phyloP scores from a whole-genome alignment of 92 coral and sea anemone species.

The Actinernus sp. region DNA sequence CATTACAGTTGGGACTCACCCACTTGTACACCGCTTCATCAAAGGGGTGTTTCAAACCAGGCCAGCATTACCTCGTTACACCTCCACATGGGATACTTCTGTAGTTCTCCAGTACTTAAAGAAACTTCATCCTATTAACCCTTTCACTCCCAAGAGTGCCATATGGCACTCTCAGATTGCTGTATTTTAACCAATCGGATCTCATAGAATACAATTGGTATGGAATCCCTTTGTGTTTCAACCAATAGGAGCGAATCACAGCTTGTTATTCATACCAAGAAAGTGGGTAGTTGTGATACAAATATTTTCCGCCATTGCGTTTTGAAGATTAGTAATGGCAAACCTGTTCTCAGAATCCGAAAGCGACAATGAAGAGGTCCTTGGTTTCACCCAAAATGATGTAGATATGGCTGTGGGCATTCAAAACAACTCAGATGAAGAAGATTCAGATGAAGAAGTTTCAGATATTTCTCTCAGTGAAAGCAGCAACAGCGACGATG shows the following conservation, averaged over 20 bases:
- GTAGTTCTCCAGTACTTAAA: constrained; percentile 1
- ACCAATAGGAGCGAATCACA: constrained; percentile 32
- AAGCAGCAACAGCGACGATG: constrained; percentile 17
- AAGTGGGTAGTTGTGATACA: constrained; percentile 15
- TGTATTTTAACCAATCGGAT: constrained; percentile 62
- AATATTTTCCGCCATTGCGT: constrained; percentile 6
- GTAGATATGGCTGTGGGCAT: constrained; percentile 3
- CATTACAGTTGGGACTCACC: too few relatives aligned
- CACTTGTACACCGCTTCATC: too few relatives aligned
- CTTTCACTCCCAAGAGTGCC: too few relatives aligned
- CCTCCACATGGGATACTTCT: neutral
- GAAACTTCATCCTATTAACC: too few relatives aligned
- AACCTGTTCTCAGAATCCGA: constrained; percentile 8
- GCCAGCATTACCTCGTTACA: too few relatives aligned
- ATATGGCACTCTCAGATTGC: constrained; percentile 55
- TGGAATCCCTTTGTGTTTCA: constrained; percentile 17
- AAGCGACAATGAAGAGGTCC: constrained; percentile 21
- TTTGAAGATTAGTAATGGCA: neutral
- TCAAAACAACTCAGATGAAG: neutral
- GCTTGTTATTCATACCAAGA: constrained; percentile 9
- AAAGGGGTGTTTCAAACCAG: too few relatives aligned
- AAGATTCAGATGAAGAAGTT: too few relatives aligned
- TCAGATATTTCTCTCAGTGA: constrained; percentile 38
- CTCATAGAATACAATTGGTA: constrained; percentile 24
- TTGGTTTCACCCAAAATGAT: constrained; percentile 22